phyloP scores from a whole-genome alignment of 2,113 vertebrate species.

The Bubo scandiacus region DNA sequence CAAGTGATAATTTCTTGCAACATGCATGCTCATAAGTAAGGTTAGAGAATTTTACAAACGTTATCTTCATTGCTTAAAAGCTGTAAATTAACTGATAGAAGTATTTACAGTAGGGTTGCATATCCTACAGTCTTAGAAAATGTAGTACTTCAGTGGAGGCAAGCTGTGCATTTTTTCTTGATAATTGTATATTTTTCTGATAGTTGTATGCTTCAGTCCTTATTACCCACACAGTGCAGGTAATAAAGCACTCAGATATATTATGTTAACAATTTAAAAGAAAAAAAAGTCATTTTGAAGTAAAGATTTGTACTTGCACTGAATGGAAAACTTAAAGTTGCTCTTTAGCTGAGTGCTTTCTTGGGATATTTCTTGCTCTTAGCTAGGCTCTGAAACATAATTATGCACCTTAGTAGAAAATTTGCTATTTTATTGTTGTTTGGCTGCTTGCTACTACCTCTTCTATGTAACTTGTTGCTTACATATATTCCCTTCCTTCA shows the following conservation, averaged over 20 bases:
- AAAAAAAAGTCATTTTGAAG: neutral
- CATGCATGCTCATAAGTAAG: rapidly evolving
- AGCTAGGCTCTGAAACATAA: neutral
- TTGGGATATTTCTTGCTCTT: neutral
- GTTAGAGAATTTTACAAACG: neutral
- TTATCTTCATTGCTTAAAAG: neutral
- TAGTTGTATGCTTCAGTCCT: neutral
- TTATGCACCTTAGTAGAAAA: neutral
- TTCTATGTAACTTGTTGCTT: neutral
- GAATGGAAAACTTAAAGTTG: neutral
- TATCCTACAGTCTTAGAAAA: neutral
- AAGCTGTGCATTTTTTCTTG: neutral
- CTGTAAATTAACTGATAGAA: neutral
- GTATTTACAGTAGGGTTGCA: neutral
- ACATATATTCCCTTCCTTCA: neutral
- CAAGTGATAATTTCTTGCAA: neutral
- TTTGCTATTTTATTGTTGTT: neutral
- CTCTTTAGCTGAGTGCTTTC: neutral
- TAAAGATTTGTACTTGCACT: neutral
- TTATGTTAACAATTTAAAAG: neutral
- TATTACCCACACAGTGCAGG: neutral
- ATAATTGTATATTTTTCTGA: too few relatives aligned
- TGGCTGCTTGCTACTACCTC: neutral
- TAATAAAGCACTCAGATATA: neutral
- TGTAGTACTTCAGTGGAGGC: neutral